A percentile compares a stretch with the other conserved stretches of the same genome.
Evolutionary conservation across 2,888 invertebrate species (phyloP).

Genomic region (Brachypalpus laphriformis): DNA sequence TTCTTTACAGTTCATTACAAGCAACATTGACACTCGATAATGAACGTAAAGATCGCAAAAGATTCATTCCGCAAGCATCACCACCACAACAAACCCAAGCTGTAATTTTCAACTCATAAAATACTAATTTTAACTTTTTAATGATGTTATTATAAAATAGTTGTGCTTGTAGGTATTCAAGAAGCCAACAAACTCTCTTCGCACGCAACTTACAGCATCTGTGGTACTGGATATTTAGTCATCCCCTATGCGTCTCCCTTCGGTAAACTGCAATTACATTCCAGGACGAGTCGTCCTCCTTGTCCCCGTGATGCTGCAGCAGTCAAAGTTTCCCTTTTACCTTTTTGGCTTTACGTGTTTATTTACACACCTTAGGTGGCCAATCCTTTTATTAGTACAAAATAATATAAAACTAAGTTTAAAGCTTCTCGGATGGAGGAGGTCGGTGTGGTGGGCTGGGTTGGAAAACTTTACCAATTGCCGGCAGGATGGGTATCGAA

Average conservation of each 20-base stretch:
- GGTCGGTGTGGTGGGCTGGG: no score
- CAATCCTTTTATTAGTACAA: conserved; percentile 63
- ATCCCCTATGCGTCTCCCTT: neutral
- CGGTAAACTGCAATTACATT: conserved; percentile 31
- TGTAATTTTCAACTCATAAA: conserved; percentile 61
- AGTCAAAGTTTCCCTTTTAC: conserved; percentile 52
- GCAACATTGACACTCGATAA: conserved; percentile 31
- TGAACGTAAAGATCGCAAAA: neutral
- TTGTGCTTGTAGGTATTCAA: neutral
- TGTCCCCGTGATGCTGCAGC: neutral
- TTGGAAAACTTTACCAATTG: conserved; percentile 32
- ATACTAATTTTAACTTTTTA: conserved; percentile 69
- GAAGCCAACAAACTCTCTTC: conserved; percentile 29
- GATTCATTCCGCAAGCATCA: neutral
- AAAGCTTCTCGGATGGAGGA: conserved; percentile 8
- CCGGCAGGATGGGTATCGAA: conserved; percentile 24
- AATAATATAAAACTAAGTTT: conserved; percentile 47
- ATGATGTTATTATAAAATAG: conserved; percentile 59
- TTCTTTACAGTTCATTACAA: neutral
- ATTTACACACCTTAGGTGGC: conserved; percentile 64
- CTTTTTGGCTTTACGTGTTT: conserved; percentile 62
- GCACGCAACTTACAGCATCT: conserved; percentile 10
- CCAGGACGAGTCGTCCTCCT: neutral
- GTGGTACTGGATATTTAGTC: neutral
- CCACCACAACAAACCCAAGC: conserved; percentile 19